phyloP scores from a whole-genome alignment of 2,797 vertebrate species.

The Helostoma temminkii region DNA sequence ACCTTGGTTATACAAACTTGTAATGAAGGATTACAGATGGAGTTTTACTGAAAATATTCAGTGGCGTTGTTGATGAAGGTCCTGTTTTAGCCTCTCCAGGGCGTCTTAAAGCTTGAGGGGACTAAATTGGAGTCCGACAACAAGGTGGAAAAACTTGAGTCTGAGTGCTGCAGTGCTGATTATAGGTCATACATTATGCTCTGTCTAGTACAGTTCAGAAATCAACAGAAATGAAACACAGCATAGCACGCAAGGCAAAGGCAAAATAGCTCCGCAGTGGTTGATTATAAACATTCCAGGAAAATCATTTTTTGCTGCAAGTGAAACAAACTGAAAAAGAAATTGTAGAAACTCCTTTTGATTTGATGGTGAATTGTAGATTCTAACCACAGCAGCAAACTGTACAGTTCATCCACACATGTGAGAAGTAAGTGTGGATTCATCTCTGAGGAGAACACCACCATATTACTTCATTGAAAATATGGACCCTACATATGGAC shows the following conservation, averaged over 20 bases:
- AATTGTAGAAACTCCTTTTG: slow-evolving; percentile 9
- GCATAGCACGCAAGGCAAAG: background rate
- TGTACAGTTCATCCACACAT: too few species aligned
- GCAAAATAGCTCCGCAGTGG: slow-evolving; percentile 21
- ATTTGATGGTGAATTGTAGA: slow-evolving; percentile 19
- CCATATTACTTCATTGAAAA: too few species aligned
- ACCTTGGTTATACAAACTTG: slow-evolving; percentile 19
- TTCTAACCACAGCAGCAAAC: slow-evolving; percentile 25
- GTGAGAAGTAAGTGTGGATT: slow-evolving; percentile 33
- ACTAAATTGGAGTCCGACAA: background rate
- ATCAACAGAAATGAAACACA: slow-evolving; percentile 8
- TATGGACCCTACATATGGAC: slow-evolving; percentile 13
- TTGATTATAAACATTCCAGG: slow-evolving; percentile 69
- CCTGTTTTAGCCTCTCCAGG: too few species aligned
- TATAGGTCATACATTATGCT: slow-evolving; percentile 4
- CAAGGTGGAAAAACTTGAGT: background rate
- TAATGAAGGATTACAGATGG: slow-evolving; percentile 13
- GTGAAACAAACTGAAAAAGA: background rate
- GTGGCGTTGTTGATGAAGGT: slow-evolving; percentile 2
- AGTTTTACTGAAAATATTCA: background rate
- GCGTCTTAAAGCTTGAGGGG: background rate
- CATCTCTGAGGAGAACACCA: slow-evolving; percentile 27
- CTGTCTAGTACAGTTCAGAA: slow-evolving; percentile 27
- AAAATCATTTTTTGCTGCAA: slow-evolving; percentile 29
- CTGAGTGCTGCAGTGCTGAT: slow-evolving; percentile 29